A percentile compares a stretch with the other conserved stretches of the same genome.
Conservation (phyloP, 2,888 invertebrate genomes). For the Archips xylosteana region DNA sequence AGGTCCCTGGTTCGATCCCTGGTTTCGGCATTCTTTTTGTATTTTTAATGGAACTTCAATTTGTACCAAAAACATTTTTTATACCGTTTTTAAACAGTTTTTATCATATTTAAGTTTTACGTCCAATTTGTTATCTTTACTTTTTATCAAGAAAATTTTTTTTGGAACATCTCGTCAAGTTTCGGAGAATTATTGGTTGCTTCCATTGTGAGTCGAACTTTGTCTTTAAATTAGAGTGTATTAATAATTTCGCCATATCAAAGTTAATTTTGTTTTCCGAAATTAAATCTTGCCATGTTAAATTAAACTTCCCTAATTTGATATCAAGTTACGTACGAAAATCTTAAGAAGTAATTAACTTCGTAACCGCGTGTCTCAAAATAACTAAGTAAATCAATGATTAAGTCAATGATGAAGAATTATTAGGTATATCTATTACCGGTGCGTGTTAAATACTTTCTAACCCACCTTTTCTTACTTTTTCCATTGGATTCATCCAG, state of each 20-base stretch:
- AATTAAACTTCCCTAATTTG: constrained; percentile 21
- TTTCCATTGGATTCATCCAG: no score
- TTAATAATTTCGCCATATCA: constrained; percentile 32
- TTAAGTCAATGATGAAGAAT: no score
- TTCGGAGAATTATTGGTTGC: neutral
- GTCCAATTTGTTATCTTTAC: neutral
- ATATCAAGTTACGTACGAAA: constrained; percentile 1
- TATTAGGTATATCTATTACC: no score
- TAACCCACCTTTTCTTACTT: no score
- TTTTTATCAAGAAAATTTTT: neutral
- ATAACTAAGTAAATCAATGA: neutral
- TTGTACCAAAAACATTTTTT: neutral
- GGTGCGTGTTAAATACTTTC: no score
- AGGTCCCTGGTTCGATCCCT: constrained; percentile 78
- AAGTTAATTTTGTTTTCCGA: neutral
- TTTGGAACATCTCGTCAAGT: neutral
- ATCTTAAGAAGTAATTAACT: constrained; percentile 4
- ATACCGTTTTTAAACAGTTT: no score
- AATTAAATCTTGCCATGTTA: constrained; percentile 15
- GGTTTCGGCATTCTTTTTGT: constrained; percentile 61
- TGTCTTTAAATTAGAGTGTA: neutral
- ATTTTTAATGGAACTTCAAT: constrained; percentile 40
- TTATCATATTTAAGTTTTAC: neutral
- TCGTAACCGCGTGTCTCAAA: neutral
- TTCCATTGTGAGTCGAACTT: neutral